Evolutionary conservation across 2,113 vertebrate species (phyloP), one percentile per base, ranked within the genome.

Genomic region (Plecotus auritus): DNA sequence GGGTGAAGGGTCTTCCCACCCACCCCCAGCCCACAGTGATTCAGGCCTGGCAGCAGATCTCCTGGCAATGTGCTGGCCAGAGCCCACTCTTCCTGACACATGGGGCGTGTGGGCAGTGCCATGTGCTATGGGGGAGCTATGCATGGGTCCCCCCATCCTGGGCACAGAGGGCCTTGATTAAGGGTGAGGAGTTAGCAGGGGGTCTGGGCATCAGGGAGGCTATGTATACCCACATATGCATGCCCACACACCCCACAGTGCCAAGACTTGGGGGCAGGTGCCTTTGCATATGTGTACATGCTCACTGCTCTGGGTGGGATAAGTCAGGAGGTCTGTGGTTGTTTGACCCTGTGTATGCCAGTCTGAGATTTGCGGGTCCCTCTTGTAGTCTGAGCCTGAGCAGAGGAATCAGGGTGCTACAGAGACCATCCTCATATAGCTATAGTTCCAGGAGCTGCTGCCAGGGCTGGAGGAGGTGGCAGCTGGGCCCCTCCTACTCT

Each of bases 51-150:
- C 96, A 95, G 74, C 83, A 73, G 86, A 95, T 91, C 82, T 64
- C 83, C 72, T 59, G 85, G 88, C 93, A 92, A 13, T 96, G 95
- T 90, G 95, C 90, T 93, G 95, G 85, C 92, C 95, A 85, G 67
- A 95, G 81, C 96, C 97, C 59, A 94, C 95, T 97, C 97, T 92
- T 96, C 93, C 95, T 97, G 95, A 91, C 4, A 17, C 95, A 95
- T 80, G 93, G 81, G 90, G 56, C 4, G 0, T 78, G 95, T 97
- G 85, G 96, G 97, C 7, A n/a, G 82, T n/a, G 20, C 97, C 95
- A 95, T 95, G 97, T 96, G 93, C 91, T 93, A 35, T 59, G 83
- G 69, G 83, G 91, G 94, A 92, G 83, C 76, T 81, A 74, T 86
- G 49, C 85, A 47, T 78, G 64, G 96, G 91, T 78, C 61, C 94